Base-by-base conservation (phyloP, 1,140 invertebrate species). In the Babylonia areolata region DNA sequence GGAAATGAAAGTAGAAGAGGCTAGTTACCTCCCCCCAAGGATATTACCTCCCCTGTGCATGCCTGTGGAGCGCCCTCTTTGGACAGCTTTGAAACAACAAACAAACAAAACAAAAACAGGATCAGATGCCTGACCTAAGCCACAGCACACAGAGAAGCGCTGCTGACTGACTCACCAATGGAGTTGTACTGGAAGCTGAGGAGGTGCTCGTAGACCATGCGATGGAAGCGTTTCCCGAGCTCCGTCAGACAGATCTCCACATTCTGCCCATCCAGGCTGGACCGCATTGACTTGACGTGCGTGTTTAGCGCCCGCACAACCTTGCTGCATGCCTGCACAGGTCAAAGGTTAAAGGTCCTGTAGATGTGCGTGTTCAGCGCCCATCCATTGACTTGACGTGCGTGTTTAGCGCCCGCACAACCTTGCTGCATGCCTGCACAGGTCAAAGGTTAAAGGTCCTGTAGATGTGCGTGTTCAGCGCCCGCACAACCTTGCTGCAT, bases 121-220 rank as follows among this genome's bases (percentile, higher is more conserved):
- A 11, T 35, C 35, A 39, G 35, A 28, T 39, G 40, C 35, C 0
- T 51, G 78, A 12, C 23, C n/a, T 9, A 42, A 20, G 58, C n/a
- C n/a, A n/a, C n/a, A n/a, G n/a, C n/a, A n/a, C n/a, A n/a, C n/a
- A n/a, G n/a, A n/a, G n/a, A n/a, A n/a, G n/a, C n/a, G 54, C 28
- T 12, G 28, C n/a, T n/a, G n/a, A n/a, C n/a, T 35, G 6, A 81
- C 88, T 88, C 91, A 97, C 97, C 99, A 86, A 98, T 96, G 33
- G 97, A 97, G 95, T 98, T 99, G 92, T 99, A 99, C 92, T 98
- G 97, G 95, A 98, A 99, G 90, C 98, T 97, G 89, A 97, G 96
- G 69, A 99, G 95, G 95, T 99, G 99, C 90, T 99, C 98, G 91
- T 98, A 98, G 83, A 99, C 97, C n/a, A 98, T 96, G 85, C 98